phyloP scores from a whole-genome alignment of 1,140 invertebrate species.

The Paraescarpia echinospica region DNA sequence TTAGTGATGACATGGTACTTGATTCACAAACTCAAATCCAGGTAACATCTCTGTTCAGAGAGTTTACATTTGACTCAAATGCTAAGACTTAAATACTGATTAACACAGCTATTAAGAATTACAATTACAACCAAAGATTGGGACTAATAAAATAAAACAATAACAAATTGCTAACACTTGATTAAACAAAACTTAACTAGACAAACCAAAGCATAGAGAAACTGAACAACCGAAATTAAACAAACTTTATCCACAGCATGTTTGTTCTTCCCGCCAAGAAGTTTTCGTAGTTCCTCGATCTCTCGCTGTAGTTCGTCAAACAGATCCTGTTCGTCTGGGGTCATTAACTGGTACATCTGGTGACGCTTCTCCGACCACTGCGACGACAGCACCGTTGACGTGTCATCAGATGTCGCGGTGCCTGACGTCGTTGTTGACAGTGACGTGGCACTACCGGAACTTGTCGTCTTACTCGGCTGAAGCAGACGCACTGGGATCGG shows the following conservation, averaged over 20 bases:
- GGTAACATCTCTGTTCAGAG: too few relatives aligned
- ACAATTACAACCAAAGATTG: too few relatives aligned
- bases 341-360: slow-evolving; percentile 18
- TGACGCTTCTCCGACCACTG: slow-evolving; percentile 22
- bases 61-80: too few relatives aligned
- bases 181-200: too few relatives aligned
- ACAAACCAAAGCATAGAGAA: too few relatives aligned
- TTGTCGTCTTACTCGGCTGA: neutral
- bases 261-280: slow-evolving; percentile 12
- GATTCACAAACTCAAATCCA: too few relatives aligned
- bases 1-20: too few relatives aligned
- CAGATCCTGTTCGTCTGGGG: slow-evolving; percentile 16
- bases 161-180: too few relatives aligned
- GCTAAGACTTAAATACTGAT: too few relatives aligned
- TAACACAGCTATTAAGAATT: too few relatives aligned
- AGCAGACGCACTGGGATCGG: slow-evolving; percentile 9
- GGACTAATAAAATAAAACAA: too few relatives aligned
- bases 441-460: slow-evolving; percentile 5
- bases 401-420: neutral
- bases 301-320: slow-evolving; percentile 23
- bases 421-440: neutral
- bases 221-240: neutral
- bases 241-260: neutral
- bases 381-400: slow-evolving; percentile 18
- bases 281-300: slow-evolving; percentile 17